Base-by-base conservation (phyloP, 2,888 invertebrate species). In the Neuroscelio doddi region DNA sequence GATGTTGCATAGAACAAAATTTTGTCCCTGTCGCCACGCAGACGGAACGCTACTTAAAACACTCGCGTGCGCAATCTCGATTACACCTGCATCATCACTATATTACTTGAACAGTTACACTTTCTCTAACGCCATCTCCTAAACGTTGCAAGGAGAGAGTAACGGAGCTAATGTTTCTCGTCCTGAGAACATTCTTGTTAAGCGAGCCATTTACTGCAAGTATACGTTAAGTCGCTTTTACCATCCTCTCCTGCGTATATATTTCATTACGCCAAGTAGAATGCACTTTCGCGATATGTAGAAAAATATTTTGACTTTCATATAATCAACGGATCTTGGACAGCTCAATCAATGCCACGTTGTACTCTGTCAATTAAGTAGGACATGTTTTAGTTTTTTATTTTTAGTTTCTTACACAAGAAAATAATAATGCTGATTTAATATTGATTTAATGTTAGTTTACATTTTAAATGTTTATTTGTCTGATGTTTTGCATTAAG, bases 41-140 rank as follows among this genome's bases (percentile, higher is more conserved):
- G 26, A 32, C 39, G 32, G 26, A 41, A 46, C 17, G 27, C 46
- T n/a, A 21, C 21, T 30, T 61, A 32, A 68, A 57, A 59, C 56
- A 55, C 68, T 73, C 74, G 77, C 76, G 79, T 74, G 78, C 75
- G 81, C 80, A 81, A 81, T 79, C 76, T 70, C 75, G 81, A 82
- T 83, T 82, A 82, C 82, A 82, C 79, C 77, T 78, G 77, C 76
- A 77, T 77, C 77, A 75, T 78, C 76, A 73, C 78, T 79, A 76
- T 78, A 78, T 82, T 82, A 82, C 81, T 78, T 74, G 74, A 78
- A 77, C 80, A 78, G 81, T 82, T 81, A 79, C 78, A 82, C 81
- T 82, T 82, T 82, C 81, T 72, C 67, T 62, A 64, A 58, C 69
- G 70, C 59, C 64, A 55, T 69, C 63, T 59, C 55, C 46, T 55